Evolutionary conservation across 1,140 invertebrate species (phyloP), one percentile per base, ranked within the genome.

Genomic region (Pachyrhynchus sulphureomaculatus): DNA sequence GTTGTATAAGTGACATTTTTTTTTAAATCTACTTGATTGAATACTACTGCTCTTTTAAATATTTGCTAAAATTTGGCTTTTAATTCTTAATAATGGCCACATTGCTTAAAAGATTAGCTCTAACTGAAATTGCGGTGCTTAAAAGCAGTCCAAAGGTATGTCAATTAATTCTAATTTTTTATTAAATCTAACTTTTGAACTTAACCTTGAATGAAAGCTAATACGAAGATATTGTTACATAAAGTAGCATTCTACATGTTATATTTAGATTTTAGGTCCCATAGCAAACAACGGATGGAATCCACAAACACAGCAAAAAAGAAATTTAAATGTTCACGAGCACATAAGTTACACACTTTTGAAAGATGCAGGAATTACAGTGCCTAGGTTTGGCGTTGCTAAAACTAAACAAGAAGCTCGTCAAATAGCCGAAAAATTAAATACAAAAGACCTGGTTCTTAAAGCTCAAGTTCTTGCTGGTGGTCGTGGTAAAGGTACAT

Each of bases 381-480:
- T 96, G 6, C 96, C 96, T 5, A 91, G 90, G 73, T 98, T 97
- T 80, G 91, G 92, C 51, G 89, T 98, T 29, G 96, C 95, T 1
- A 88, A 87, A 71, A 89, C 87, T 41, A 83, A 88, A 34, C 85
- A 92, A 55, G 93, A 98, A 78, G 95, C 92, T 20, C 78, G 79
- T 17, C 84, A 92, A 71, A 87, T 92, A 75, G 94, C 95, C 9
- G 78, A 83, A 64, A 83, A 89, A 32, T 81, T 97, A 13, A 90
- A 93, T 64, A 85, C 88, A 13, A 91, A 91, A 68, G 91, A 94
- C 72, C 85, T 94, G 47, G 95, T 98, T 4, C 81, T 99, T 34
- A 98, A 98, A 78, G 96, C 96, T 17, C 96, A 98, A 82, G 96
- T 99, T n/a, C 82, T 98, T 53, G 92, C 96, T 66, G 96, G 96